These are phyloP conservation scores for Drosophila paranaensis DNA, from an alignment of 2,888 invertebrate genomes.

Conservation along the genomic window DNA sequence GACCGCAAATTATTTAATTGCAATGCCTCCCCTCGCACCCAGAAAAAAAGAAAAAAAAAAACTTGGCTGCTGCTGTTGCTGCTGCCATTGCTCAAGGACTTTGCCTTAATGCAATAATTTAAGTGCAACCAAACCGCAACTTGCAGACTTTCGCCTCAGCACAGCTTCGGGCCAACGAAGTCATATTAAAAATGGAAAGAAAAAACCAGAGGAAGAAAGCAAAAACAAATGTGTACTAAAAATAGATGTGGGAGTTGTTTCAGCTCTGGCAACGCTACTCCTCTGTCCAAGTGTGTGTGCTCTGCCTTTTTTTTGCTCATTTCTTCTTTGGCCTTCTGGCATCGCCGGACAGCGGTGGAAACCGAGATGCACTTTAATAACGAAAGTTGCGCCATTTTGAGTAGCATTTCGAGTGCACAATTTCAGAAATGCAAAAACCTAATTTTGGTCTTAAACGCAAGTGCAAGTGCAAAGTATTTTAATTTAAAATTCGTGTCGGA, in stretches of 20 bases:
- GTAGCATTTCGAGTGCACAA: constrained; percentile 42
- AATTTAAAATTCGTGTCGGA: constrained; percentile 65
- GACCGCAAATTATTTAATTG: constrained; percentile 80
- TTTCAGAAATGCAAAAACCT: constrained; percentile 63
- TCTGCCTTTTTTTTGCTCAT: constrained; percentile 3
- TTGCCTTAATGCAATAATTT: constrained; percentile 76
- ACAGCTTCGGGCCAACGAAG: constrained; percentile 52
- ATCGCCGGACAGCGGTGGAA: constrained; percentile 40
- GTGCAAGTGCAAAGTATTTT: constrained; percentile 69
- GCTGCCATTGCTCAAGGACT: constrained; percentile 62
- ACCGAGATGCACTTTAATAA: constrained; percentile 71
- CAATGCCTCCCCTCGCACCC: constrained; percentile 30
- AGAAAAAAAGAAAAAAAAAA: constrained; percentile 21
- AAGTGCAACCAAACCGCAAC: constrained; percentile 75
- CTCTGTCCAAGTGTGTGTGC: constrained; percentile 16
- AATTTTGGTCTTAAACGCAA: constrained; percentile 61
- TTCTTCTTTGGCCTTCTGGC: constrained; percentile 48
- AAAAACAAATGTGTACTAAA: constrained; percentile 15
- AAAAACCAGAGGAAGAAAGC: not conserved
- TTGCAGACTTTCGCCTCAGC: constrained; percentile 46
- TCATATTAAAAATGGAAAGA: constrained; percentile 71
- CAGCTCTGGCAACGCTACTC: constrained; percentile 20
- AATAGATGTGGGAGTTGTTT: constrained; percentile 57
- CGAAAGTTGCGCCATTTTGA: constrained; percentile 67
- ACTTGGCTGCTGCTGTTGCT: constrained; percentile 32